Evolutionary conservation across 2,797 vertebrate genomes (phyloP), one percentile per base, ranked within the genome.

Genomic region (Menidia menidia): DNA sequence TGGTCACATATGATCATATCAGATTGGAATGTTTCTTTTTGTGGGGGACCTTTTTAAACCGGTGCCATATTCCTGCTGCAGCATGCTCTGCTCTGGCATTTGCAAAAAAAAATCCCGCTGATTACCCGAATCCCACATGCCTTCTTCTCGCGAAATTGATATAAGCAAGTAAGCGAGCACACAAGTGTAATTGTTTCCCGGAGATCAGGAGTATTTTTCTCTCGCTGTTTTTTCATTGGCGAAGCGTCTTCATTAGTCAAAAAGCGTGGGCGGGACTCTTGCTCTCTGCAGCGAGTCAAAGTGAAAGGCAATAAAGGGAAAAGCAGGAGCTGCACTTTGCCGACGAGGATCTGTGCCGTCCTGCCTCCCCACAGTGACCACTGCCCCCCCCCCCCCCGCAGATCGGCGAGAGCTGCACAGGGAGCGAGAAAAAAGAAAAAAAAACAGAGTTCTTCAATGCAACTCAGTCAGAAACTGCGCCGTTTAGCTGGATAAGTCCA

Each of bases 211-310:
- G 79, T 86, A 73, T 89, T 77, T 51, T 25, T 25, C 25, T 83
- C 71, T 68, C 83, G 87, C 81, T 86, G 88, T 82, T 88, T 77
- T 77, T 88, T 88, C 72, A 87, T 93, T 91, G 92, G 89, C 44
- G 92, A 92, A 78, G 90, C 89, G 91, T 93, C 92, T 93, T 92
- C 90, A 92, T 92, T 89, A 94, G 93, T 93, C 91, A 89, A 88
- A 88, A 84, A 53, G 81, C 86, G 93, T 92, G 91, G 94, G 94
- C 92, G 94, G 93, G 92, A 91, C 92, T 92, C 90, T 77, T 84
- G 83, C 88, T 90, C 87, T 89, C 90, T 70, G 92, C 91, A 88
- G 92, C 90, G 85, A 90, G 86, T 91, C 86, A 89, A 88, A 87
- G 87, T 86, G 85, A 89, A 86, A 89, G 83, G 87, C 88, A 88